Conservation (phyloP, 2,797 vertebrate species). For the Sus cebifrons region DNA sequence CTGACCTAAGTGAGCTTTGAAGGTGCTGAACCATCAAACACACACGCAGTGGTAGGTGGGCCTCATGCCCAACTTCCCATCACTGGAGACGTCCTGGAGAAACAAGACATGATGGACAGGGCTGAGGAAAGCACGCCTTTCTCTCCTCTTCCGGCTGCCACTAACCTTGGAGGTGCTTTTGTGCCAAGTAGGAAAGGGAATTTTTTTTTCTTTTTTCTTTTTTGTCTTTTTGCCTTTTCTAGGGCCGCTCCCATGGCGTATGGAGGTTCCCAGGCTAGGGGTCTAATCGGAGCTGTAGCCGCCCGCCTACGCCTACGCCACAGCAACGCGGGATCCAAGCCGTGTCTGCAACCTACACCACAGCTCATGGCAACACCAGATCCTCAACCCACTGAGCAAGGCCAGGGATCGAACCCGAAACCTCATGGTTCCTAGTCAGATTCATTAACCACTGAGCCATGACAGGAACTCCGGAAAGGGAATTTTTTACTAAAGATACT, state of each 20-base stretch:
- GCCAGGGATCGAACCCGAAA: too few relatives aligned
- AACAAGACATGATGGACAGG: neutral
- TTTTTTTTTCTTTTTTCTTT: neutral
- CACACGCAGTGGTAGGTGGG: accelerated
- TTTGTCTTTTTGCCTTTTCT: neutral
- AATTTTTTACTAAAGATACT: neutral
- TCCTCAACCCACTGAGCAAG: too few relatives aligned
- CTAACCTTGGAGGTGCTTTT: neutral
- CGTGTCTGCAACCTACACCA: too few relatives aligned
- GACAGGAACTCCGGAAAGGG: neutral
- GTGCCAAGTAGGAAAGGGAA: neutral
- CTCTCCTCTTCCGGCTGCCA: neutral
- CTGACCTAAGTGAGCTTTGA: neutral
- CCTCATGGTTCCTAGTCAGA: too few relatives aligned
- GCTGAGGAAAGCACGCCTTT: too few relatives aligned
- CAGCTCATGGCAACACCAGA: too few relatives aligned
- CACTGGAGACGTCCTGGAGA: neutral
- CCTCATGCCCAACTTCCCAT: neutral
- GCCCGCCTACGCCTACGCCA: too few relatives aligned
- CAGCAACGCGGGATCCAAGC: too few relatives aligned
- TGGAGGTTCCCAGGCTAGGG: too few relatives aligned
- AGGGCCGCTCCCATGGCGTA: too few relatives aligned
- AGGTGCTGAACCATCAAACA: accelerated
- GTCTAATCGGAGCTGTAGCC: too few relatives aligned
- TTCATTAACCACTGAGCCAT: too few relatives aligned